Evolutionary conservation across 2,888 invertebrate genomes (phyloP).

Genomic region (Amphipyra tragopoginis): DNA sequence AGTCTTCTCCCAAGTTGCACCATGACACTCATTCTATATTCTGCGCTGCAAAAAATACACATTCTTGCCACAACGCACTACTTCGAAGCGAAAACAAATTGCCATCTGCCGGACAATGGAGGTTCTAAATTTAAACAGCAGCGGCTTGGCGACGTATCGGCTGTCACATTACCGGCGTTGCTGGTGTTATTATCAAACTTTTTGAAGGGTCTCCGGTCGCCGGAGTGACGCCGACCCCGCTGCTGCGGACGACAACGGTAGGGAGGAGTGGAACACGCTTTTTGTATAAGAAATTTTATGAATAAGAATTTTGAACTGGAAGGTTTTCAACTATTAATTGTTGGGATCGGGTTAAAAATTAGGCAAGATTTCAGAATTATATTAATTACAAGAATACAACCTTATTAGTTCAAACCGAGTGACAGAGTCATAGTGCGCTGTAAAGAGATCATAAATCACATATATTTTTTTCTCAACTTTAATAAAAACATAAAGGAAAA

Average conservation of each 20-base stretch:
- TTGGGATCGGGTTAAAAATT: no score
- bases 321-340: no score
- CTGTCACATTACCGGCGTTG: slow-evolving; percentile 86
- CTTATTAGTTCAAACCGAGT: no score
- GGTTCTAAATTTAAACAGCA: slow-evolving; percentile 80
- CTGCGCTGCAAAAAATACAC: not conserved
- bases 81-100: slow-evolving; percentile 49
- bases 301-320: no score
- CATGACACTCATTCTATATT: not conserved
- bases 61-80: slow-evolving; percentile 18
- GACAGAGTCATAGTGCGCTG: no score
- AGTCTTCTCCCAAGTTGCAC: not conserved
- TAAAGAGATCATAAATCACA: no score
- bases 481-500: no score
- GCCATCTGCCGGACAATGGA: slow-evolving; percentile 62
- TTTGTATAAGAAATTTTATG: not conserved
- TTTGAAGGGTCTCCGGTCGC: slow-evolving; percentile 88
- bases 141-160: slow-evolving; percentile 87
- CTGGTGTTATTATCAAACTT: slow-evolving; percentile 89
- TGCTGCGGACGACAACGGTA: slow-evolving; percentile 64
- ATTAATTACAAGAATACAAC: no score
- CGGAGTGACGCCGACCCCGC: slow-evolving; percentile 77
- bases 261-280: slow-evolving; percentile 64
- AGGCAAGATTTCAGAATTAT: no score
- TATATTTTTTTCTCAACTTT: no score